These are phyloP conservation scores for Adelges cooleyi DNA, from an alignment of 1,140 invertebrate species.

Conservation along the genomic window DNA sequence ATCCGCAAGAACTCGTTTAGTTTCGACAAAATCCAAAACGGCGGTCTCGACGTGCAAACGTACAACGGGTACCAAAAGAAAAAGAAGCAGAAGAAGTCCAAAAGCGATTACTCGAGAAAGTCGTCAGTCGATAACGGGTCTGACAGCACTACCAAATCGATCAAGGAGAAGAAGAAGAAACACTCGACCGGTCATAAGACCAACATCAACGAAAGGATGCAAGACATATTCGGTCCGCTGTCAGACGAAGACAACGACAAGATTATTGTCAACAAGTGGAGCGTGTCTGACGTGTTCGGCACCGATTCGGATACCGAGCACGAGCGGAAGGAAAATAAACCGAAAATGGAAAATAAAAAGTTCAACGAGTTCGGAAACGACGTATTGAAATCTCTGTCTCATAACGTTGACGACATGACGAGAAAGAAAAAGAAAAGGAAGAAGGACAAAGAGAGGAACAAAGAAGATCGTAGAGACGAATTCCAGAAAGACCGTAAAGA, in stretches of 20 bases:
- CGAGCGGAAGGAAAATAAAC: constrained; percentile 28
- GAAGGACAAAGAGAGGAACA: constrained; percentile 28
- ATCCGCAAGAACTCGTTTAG: constrained; percentile 11
- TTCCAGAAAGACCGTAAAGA: constrained; percentile 9
- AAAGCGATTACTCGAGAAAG: constrained; percentile 40
- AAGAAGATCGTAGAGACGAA: constrained; percentile 24
- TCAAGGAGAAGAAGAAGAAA: constrained; percentile 32
- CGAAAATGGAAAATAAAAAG: constrained; percentile 12
- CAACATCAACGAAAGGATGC: constrained; percentile 58
- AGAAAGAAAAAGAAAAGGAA: constrained; percentile 31
- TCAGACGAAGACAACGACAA: constrained; percentile 51
- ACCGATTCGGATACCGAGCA: constrained; percentile 37
- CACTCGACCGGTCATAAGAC: constrained; percentile 31
- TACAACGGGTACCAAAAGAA: constrained; percentile 48
- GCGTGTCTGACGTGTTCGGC: constrained; percentile 37
- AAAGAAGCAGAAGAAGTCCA: constrained; percentile 43
- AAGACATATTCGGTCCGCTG: constrained; percentile 74
- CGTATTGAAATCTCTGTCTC: constrained; percentile 18
- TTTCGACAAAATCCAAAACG: constrained; percentile 13
- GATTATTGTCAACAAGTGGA: constrained; percentile 33
- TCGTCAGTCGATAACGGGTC: constrained; percentile 29
- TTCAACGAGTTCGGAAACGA: constrained; percentile 16
- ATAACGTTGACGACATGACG: constrained; percentile 24
- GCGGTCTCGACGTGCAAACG: constrained; percentile 39
- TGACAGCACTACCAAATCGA: constrained; percentile 1